A percentile compares a stretch with the other conserved stretches of the same genome.
phyloP scores from a whole-genome alignment of 2,113 vertebrate species.

The human region GRCh38 chr14:91222501-91223000 shows the following conservation, averaged over 20 bases:
- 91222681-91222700: not conserved
- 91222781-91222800: not conserved
- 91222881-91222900: not conserved
- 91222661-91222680: not conserved
- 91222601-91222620: not conserved
- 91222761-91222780: too few species aligned
- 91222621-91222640: not conserved
- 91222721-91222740: not conserved
- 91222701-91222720: fast-evolving
- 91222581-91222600: not conserved
- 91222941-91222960: not conserved
- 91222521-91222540: not conserved
- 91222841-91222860: not conserved
- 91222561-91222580: not conserved
- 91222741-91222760: too few species aligned
- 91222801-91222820: not conserved
- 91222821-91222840: not conserved
- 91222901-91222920: not conserved
- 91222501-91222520: not conserved
- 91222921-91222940: not conserved
- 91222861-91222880: not conserved
- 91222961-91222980: not conserved
- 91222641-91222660: not conserved
- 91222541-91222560: not conserved
- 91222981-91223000: not conserved